A percentile compares a stretch with the other conserved stretches of the same genome.
Evolutionary conservation across 2,888 invertebrate genomes (phyloP).

Genomic region (Drosophila merina): DNA sequence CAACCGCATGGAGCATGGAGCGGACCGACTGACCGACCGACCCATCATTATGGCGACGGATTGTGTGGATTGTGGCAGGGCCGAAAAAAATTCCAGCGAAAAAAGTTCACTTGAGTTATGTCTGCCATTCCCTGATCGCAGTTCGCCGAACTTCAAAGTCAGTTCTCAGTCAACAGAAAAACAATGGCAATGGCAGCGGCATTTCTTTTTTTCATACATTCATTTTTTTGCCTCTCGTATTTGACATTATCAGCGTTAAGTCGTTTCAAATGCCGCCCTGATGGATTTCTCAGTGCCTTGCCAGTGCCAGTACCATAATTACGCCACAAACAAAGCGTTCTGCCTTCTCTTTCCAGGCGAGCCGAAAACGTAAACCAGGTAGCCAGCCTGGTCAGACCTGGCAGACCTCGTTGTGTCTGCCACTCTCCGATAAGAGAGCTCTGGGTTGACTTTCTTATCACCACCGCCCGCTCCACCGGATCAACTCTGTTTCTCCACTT

Average conservation of each 20-base stretch:
- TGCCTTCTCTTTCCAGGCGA: not conserved
- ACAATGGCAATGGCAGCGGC: constrained; percentile 24
- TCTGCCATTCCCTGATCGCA: constrained; percentile 13
- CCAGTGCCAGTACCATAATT: constrained; percentile 50
- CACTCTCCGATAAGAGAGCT: constrained; percentile 61
- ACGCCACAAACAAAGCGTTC: constrained; percentile 47
- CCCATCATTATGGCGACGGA: constrained; percentile 40
- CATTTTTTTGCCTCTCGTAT: constrained; percentile 16
- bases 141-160: constrained; percentile 63
- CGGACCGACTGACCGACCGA: not conserved
- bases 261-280: constrained; percentile 63
- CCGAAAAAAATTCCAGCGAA: constrained; percentile 30
- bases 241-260: constrained; percentile 74
- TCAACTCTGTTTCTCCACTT: constrained; percentile 1
- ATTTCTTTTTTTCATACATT: constrained; percentile 8
- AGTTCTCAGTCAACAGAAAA: constrained; percentile 31
- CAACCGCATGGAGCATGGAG: constrained; percentile 1
- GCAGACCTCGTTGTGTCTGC: constrained; percentile 30
- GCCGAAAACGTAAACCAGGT: constrained; percentile 27
- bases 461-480: constrained; percentile 3
- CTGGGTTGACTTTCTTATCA: constrained; percentile 33
- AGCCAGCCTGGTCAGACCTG: not conserved
- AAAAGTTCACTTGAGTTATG: constrained; percentile 21
- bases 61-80: constrained; percentile 10
- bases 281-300: constrained; percentile 53